A percentile compares a stretch with the other conserved stretches of the same genome.
Evolutionary conservation across 2,797 vertebrate species (phyloP).

Genomic region (Myotis pilosus): DNA sequence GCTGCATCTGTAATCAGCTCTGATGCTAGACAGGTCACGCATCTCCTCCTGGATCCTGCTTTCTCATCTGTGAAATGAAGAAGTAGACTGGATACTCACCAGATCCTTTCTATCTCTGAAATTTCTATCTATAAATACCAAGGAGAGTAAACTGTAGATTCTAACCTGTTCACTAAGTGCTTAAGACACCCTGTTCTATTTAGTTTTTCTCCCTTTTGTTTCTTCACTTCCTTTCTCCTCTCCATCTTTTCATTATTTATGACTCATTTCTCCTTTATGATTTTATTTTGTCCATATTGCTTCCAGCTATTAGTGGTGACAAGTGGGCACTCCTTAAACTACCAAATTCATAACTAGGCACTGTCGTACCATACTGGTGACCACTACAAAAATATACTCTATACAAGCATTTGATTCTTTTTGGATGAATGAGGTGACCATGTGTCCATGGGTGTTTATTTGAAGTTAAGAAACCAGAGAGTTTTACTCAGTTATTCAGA

Average conservation of each 20-base stretch:
- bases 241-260: background rate
- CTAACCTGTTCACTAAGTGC: background rate
- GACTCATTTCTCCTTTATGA: background rate
- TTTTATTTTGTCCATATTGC: background rate
- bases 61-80: conserved; percentile 1
- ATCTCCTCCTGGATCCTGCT: background rate
- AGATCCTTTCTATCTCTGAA: background rate
- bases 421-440: background rate
- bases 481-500: conserved; percentile 1
- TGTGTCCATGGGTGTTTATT: background rate
- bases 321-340: background rate
- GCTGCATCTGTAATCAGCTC: background rate
- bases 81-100: background rate
- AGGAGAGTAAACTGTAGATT: background rate
- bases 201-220: background rate
- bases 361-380: background rate
- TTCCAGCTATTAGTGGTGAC: background rate
- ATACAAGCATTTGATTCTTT: background rate
- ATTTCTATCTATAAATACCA: background rate
- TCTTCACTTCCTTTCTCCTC: background rate
- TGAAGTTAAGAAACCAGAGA: background rate
- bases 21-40: background rate
- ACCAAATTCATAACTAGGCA: background rate
- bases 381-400: background rate
- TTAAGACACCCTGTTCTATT: background rate